phyloP scores from a whole-genome alignment of 2,113 vertebrate species.

The Rhadina sibilatrix region DNA sequence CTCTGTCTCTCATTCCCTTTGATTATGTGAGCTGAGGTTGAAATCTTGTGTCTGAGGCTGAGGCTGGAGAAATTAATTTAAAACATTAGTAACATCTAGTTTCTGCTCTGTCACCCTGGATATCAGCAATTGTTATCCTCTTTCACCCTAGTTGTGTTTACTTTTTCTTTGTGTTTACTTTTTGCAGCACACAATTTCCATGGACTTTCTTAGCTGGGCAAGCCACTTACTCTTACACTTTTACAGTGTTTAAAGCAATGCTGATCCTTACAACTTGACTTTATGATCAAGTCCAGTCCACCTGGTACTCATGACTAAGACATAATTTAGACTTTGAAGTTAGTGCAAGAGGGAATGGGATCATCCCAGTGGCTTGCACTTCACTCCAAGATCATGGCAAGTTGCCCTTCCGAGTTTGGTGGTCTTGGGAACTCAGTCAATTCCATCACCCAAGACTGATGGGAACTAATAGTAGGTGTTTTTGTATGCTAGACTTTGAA shows the following conservation, averaged over 20 bases:
- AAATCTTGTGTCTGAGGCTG: background rate
- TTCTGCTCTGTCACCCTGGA: background rate
- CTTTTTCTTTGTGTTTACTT: background rate
- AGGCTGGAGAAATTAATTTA: background rate
- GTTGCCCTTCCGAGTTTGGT: background rate
- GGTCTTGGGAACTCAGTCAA: background rate
- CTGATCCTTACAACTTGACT: background rate
- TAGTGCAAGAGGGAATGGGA: background rate
- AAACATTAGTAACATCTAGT: background rate
- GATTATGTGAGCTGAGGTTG: background rate
- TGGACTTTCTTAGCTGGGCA: background rate
- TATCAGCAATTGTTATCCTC: background rate
- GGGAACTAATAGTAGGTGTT: background rate
- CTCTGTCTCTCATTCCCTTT: background rate
- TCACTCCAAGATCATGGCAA: background rate
- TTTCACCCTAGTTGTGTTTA: background rate
- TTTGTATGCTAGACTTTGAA: background rate
- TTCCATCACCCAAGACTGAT: background rate
- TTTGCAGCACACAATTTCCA: background rate
- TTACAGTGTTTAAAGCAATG: background rate
- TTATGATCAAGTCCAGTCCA: background rate
- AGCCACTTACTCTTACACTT: background rate
- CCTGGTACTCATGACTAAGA: background rate
- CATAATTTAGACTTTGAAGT: background rate
- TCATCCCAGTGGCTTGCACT: background rate